phyloP scores from a whole-genome alignment of 2,888 invertebrate species.

The Rotaria magnacalcarata region DNA sequence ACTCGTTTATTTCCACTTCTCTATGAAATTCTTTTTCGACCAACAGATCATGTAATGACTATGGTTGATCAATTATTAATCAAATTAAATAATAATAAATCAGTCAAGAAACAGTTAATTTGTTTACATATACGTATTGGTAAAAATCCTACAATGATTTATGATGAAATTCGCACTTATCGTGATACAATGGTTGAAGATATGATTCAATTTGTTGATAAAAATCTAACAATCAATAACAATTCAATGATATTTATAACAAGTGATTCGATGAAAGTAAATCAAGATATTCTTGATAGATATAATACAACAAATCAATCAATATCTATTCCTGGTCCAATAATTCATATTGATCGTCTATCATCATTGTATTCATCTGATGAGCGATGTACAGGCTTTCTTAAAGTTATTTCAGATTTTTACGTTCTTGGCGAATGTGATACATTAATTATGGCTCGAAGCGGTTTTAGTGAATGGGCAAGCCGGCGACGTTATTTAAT shows the following conservation, averaged over 20 bases:
- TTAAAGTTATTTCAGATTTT: conserved; percentile 24
- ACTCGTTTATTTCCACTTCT: conserved; percentile 10
- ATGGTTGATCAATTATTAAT: conserved; percentile 12
- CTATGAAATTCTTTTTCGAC: background rate
- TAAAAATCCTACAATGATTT: background rate
- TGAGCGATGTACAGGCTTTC: background rate
- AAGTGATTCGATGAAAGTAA: background rate
- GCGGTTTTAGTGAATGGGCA: conserved; percentile 9
- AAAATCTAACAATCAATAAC: background rate
- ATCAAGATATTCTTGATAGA: background rate
- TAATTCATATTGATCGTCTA: conserved; percentile 24
- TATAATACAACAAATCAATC: background rate
- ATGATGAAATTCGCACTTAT: background rate
- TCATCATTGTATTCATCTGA: background rate
- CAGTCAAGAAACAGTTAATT: background rate
- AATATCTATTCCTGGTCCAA: conserved; percentile 1
- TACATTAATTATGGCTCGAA: background rate
- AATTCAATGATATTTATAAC: background rate
- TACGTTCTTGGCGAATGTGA: conserved; percentile 24
- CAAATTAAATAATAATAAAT: background rate
- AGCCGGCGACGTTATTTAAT: background rate
- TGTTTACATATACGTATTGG: conserved; percentile 32
- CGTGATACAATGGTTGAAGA: conserved; percentile 13
- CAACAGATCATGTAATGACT: background rate
- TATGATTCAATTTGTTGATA: background rate